Evolutionary conservation across 64 coral and sea anemone species (phyloP), one percentile per base, ranked within the genome.

Genomic region (Porites lutea): DNA sequence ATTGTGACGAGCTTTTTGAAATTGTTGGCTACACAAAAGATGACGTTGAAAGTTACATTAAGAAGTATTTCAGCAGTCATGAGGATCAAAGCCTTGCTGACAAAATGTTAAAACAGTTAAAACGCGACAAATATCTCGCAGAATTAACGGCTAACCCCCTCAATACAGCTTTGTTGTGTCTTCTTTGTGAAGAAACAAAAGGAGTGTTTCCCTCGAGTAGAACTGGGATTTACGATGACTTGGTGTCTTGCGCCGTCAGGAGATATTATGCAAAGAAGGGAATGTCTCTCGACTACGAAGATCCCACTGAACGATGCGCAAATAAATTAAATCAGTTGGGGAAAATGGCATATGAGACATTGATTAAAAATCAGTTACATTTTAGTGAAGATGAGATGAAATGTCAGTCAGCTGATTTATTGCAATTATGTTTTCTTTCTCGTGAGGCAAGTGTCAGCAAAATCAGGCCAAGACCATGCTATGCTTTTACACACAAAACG

Each of bases 401-500:
- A 15, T 16, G 74, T 19, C 13, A 53, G 15, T 64, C 79, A 45
- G 46, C 3, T 16, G 48, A 72, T 58, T 74, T 87, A 5, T 4
- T 87, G 3, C 51, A 87, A 49, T 72, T 87, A 4, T 43, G 65
- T 51, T 72, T 87, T 87, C 47, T 87, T 72, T 54, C 65, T 13
- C 65, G 52, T 57, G 84, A 72, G 8, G 20, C 65, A 16, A 82
- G 79, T 82, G 55, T 15, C 10, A 70, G 65, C 50, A 72, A 70
- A 67, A 87, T 87, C 1, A 70, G 44, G 4, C 71, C 84, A 44
- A 74, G 8, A 0, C 13, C 21, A 37, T 69, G 48, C 22, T 87
- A 73, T 87, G 50, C 84, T 43, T 87, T 87, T 55, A 73, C 66
- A 0, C 84, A 87, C 67, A 87, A 87, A 47, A 72, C 86, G 13